phyloP scores from a whole-genome alignment of 2,888 invertebrate species.

The Rotaria macrura region DNA sequence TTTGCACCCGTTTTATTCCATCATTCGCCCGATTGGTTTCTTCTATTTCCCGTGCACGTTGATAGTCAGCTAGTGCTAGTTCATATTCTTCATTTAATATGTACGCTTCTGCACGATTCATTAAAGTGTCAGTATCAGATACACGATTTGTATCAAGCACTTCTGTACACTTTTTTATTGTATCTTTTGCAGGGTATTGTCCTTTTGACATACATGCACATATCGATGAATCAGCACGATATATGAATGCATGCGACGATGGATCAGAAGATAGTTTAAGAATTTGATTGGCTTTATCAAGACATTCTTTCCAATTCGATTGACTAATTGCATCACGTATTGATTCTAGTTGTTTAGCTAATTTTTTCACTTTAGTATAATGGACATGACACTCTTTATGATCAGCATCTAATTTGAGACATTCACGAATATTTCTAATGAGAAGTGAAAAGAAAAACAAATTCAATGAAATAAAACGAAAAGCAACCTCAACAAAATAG shows the following conservation, averaged over 20 bases:
- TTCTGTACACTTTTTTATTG: conserved; percentile 65
- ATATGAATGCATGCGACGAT: background rate
- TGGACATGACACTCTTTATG: conserved; percentile 87
- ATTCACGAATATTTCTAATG: conserved; percentile 84
- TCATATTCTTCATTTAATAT: conserved; percentile 78
- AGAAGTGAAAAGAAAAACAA: conserved; percentile 36
- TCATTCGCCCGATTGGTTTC: conserved; percentile 71
- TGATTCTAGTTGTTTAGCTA: conserved; percentile 61
- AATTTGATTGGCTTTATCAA: conserved; percentile 35
- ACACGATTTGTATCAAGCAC: conserved; percentile 59
- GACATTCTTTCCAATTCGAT: conserved; percentile 44
- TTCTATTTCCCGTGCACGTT: conserved; percentile 72
- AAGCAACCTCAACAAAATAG: too few species aligned
- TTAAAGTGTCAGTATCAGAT: conserved; percentile 66
- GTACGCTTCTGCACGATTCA: conserved; percentile 84
- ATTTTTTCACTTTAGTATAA: conserved; percentile 87
- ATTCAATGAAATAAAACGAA: background rate
- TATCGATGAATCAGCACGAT: conserved; percentile 21
- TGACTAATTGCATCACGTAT: conserved; percentile 50
- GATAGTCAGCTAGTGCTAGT: conserved; percentile 69
- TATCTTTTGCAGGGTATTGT: conserved; percentile 60
- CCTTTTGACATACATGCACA: conserved; percentile 52
- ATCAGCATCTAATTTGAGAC: conserved; percentile 88
- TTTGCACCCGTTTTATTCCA: conserved; percentile 74
- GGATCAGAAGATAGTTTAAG: conserved; percentile 22